A percentile compares a stretch with the other conserved stretches of the same genome.
These are phyloP conservation scores for Sesamia nonagrioides DNA, from an alignment of 1,140 invertebrate genomes.

Conservation along the genomic window DNA sequence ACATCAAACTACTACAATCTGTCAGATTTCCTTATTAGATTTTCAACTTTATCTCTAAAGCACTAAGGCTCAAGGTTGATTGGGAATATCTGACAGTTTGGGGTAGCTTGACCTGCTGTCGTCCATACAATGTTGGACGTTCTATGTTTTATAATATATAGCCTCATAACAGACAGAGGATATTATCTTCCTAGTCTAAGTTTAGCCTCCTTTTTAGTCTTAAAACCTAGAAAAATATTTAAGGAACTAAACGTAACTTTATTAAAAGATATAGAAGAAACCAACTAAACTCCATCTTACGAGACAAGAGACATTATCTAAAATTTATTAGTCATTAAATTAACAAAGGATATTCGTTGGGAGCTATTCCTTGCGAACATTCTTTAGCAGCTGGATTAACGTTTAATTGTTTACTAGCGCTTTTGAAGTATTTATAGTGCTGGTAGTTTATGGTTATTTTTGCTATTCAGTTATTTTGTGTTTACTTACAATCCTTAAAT, in stretches of 20 bases:
- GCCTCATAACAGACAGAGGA: too few species aligned
- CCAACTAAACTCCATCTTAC: background rate
- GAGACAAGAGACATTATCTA: slow-evolving; percentile 38
- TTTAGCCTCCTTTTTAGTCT: background rate
- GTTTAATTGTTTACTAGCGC: slow-evolving; percentile 34
- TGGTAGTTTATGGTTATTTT: background rate
- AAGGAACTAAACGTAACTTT: background rate
- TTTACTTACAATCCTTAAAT: too few species aligned
- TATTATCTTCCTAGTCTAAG: too few species aligned
- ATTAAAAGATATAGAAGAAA: slow-evolving; percentile 44
- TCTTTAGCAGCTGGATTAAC: slow-evolving; percentile 15
- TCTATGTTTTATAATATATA: too few species aligned
- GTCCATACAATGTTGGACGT: too few species aligned
- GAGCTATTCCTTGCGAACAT: slow-evolving; percentile 33
- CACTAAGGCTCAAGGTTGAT: too few species aligned
- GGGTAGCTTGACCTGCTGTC: too few species aligned
- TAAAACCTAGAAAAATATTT: background rate
- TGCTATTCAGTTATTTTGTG: background rate
- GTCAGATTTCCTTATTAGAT: too few species aligned
- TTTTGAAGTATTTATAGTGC: slow-evolving; percentile 25
- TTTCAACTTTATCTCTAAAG: too few species aligned
- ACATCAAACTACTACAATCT: too few species aligned
- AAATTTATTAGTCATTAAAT: slow-evolving; percentile 51
- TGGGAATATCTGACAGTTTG: too few species aligned
- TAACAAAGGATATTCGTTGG: slow-evolving; percentile 30